Evolutionary conservation across 2,888 invertebrate species (phyloP).

Genomic region (Amiota communis): DNA sequence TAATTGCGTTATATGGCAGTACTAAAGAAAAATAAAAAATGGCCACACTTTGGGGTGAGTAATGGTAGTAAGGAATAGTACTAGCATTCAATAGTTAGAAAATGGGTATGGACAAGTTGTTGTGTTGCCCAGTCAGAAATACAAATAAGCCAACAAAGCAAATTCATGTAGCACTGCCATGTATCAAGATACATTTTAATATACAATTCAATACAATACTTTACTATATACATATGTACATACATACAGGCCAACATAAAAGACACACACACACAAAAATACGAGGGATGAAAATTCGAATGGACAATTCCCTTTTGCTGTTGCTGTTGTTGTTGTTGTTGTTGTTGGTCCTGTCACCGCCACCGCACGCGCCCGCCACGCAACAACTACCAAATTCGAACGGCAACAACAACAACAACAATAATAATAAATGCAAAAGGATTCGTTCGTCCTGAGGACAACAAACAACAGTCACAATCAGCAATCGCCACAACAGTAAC

Average conservation of each 20-base stretch:
- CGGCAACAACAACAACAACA: background rate
- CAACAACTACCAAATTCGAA: constrained; percentile 1
- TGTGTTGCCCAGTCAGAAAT: too few species aligned
- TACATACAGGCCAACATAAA: too few species aligned
- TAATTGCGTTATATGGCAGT: too few species aligned
- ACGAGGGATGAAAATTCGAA: constrained; percentile 1
- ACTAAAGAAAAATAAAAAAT: background rate
- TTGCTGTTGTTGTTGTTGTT: too few species aligned
- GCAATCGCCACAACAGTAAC: background rate
- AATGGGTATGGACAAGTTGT: background rate
- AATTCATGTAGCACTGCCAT: too few species aligned
- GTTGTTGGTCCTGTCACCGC: too few species aligned
- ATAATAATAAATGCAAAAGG: constrained; percentile 3
- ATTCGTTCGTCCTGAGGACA: background rate
- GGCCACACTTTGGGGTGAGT: constrained; percentile 9
- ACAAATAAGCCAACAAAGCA: too few species aligned
- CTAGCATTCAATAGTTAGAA: background rate
- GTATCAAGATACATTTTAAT: too few species aligned
- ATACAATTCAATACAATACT: too few species aligned
- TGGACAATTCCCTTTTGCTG: background rate
- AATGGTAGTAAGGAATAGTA: background rate
- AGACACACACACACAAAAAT: too few species aligned
- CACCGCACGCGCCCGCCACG: too few species aligned
- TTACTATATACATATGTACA: too few species aligned
- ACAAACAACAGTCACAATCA: background rate